phyloP scores from a whole-genome alignment of 2,797 vertebrate species.

The Myotis vivesi region DNA sequence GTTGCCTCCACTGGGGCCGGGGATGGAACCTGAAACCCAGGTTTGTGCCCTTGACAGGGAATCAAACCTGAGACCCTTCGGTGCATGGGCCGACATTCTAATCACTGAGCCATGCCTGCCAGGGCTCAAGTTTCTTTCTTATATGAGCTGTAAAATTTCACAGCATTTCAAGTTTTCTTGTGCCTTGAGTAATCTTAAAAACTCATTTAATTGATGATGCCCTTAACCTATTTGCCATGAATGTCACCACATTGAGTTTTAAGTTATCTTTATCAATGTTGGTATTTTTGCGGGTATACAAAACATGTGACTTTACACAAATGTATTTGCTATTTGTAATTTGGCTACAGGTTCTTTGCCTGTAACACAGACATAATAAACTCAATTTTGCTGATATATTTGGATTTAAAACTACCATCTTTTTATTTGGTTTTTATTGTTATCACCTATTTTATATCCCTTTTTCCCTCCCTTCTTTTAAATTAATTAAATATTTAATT shows the following conservation, averaged over 20 bases:
- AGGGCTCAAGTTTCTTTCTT: conserved; percentile 21
- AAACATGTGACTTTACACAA: neutral
- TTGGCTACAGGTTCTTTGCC: conserved; percentile 13
- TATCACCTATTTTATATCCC: neutral
- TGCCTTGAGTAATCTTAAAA: neutral
- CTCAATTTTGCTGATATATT: neutral
- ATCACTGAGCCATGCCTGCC: no score
- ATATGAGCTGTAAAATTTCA: neutral
- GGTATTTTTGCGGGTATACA: conserved; percentile 7
- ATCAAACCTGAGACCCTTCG: no score
- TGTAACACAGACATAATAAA: conserved; percentile 23
- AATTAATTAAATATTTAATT: conserved; percentile 52
- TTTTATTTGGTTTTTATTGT: neutral
- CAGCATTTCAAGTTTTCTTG: conserved; percentile 14
- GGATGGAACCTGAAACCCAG: no score
- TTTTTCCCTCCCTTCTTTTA: neutral
- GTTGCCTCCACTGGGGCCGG: no score
- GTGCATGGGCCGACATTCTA: no score
- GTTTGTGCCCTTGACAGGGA: no score
- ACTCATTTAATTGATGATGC: neutral
- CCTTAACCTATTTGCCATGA: neutral
- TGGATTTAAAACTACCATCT: conserved; percentile 26
- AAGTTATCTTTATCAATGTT: neutral
- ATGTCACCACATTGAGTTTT: neutral
- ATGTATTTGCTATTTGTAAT: conserved; percentile 36